A percentile compares a stretch with the other conserved stretches of the same genome.
Conservation (phyloP, 2,113 vertebrate species). For the Grammomys surdaster region DNA sequence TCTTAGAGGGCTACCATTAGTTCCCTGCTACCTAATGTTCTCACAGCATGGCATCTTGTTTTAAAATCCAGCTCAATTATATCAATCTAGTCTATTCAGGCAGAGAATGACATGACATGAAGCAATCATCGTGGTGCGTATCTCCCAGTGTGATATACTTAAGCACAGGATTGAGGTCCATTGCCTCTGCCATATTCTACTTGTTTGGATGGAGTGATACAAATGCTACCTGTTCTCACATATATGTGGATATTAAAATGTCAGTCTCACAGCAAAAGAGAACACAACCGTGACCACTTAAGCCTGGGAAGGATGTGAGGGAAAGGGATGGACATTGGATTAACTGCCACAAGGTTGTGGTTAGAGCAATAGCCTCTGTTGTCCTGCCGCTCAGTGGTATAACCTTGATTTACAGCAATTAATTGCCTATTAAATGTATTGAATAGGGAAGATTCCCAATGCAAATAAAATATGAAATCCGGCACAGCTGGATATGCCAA, state of each 20-base stretch:
- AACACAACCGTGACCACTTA: too few relatives aligned
- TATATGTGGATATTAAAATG: neutral
- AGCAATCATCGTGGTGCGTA: neutral
- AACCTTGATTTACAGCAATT: neutral
- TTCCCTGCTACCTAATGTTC: neutral
- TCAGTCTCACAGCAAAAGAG: neutral
- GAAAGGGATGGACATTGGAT: neutral
- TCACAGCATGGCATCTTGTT: neutral
- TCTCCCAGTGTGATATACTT: neutral
- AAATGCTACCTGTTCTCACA: neutral
- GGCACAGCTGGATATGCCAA: neutral
- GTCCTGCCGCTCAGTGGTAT: neutral
- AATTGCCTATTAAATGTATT: neutral
- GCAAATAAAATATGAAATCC: neutral
- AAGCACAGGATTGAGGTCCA: too few relatives aligned
- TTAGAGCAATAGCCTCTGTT: neutral
- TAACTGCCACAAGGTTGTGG: neutral
- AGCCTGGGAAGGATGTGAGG: neutral
- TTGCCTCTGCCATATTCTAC: neutral
- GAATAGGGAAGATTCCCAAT: neutral
- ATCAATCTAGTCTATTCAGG: neutral
- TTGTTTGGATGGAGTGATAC: neutral
- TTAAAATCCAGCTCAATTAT: neutral
- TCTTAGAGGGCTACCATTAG: neutral
- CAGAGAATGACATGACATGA: neutral